Percentiles rank a stretch among this genome's conserved stretches.
These are phyloP conservation scores for Jaculus jaculus DNA, from an alignment of 2,113 vertebrate species.

Conservation along the genomic window DNA sequence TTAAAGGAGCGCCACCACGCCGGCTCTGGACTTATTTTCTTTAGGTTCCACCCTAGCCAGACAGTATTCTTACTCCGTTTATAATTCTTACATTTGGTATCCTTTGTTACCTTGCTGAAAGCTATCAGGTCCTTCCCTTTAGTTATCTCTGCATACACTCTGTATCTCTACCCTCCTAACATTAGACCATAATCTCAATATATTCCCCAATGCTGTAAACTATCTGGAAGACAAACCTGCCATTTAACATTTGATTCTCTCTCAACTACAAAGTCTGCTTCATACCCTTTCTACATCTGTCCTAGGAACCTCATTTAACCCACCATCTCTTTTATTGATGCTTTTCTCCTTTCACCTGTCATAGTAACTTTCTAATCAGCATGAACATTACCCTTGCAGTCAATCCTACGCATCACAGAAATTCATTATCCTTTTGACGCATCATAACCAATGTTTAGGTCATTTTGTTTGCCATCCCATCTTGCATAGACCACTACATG, in stretches of 20 bases:
- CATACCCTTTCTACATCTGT: not conserved
- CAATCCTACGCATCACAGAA: not conserved
- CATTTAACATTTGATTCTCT: not conserved
- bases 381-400: not conserved
- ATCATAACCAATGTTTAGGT: not conserved
- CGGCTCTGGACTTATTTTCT: not conserved
- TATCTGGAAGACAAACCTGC: not conserved
- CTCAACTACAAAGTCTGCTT: not conserved
- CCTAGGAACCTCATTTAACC: not conserved
- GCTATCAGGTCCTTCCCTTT: not conserved
- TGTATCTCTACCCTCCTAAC: not conserved
- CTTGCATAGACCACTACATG: not conserved
- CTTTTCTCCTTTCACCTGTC: not conserved
- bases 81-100: not conserved
- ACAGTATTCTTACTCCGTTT: not conserved
- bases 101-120: not conserved
- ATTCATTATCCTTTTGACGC: not conserved
- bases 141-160: not conserved
- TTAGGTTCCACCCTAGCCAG: not conserved
- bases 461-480: conserved; percentile 13
- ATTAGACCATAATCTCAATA: not conserved
- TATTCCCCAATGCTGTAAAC: not conserved
- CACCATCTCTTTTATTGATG: not conserved
- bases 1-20: too few relatives aligned
- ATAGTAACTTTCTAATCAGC: not conserved